Conservation (phyloP, 2,113 vertebrate species). For the Poeciliopsis turrubarensis region DNA sequence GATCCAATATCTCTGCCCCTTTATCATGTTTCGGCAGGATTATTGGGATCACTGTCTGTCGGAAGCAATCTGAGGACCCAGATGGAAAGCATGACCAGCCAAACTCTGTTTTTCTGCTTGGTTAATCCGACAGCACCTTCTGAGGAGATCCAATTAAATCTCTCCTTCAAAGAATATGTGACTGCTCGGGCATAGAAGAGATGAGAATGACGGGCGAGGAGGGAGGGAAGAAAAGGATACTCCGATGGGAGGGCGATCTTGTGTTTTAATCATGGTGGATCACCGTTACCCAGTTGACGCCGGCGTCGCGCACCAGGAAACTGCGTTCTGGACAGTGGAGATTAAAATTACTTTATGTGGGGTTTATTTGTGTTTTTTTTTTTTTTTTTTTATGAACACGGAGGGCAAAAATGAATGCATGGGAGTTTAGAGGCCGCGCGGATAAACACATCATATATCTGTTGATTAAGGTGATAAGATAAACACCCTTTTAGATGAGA, state of each 20-base stretch:
- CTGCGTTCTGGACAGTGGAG: constrained; percentile 37
- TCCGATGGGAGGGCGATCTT: constrained; percentile 26
- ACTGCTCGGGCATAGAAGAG: constrained; percentile 66
- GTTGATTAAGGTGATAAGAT: constrained; percentile 64
- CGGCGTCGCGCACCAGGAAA: constrained; percentile 35
- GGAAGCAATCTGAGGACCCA: constrained; percentile 68
- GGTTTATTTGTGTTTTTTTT: background rate
- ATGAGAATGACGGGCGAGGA: constrained; percentile 55
- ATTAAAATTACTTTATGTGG: constrained; percentile 25
- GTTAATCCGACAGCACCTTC: constrained; percentile 82
- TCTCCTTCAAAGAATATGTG: constrained; percentile 78
- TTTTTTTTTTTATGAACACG: background rate
- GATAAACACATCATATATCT: constrained; percentile 58
- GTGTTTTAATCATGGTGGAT: constrained; percentile 76
- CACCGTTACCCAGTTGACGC: constrained; percentile 68
- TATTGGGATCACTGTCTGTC: constrained; percentile 78
- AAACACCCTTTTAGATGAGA: constrained; percentile 43
- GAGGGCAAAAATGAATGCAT: constrained; percentile 2
- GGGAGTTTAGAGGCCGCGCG: constrained; percentile 17
- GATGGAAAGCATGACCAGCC: constrained; percentile 76
- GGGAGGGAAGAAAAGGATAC: background rate
- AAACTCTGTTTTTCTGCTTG: constrained; percentile 77
- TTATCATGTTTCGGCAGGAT: constrained; percentile 71
- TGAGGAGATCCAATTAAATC: constrained; percentile 82
- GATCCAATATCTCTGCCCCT: constrained; percentile 65